These are phyloP conservation scores for Drosophila bocqueti DNA, from an alignment of 1,140 invertebrate genomes.

Conservation along the genomic window DNA sequence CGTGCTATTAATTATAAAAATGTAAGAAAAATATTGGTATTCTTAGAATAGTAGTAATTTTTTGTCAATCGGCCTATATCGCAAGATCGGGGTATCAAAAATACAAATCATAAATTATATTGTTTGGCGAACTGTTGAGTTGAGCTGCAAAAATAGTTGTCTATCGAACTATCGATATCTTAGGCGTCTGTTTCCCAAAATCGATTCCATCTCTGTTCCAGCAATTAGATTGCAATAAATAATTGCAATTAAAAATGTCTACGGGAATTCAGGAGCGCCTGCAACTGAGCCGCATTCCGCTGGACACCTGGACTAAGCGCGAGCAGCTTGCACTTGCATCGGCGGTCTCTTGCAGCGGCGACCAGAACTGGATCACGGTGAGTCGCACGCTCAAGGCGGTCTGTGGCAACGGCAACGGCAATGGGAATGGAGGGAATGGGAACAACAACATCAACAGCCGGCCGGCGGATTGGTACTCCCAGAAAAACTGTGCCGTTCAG, in stretches of 20 bases:
- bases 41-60: too few species aligned
- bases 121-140: too few species aligned
- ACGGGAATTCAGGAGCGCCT: constrained; percentile 25
- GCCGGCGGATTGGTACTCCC: constrained; percentile 94
- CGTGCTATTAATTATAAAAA: too few species aligned
- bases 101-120: too few species aligned
- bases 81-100: too few species aligned
- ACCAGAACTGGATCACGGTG: constrained; percentile 98
- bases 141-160: too few species aligned
- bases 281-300: constrained; percentile 88
- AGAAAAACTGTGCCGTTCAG: constrained; percentile 96
- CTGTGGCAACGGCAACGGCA: constrained; percentile 89
- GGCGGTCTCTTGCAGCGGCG: constrained; percentile 93
- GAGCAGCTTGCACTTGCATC: constrained; percentile 95
- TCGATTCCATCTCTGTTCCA: neutral
- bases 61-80: too few species aligned
- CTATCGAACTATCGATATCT: neutral
- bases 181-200: neutral
- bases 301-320: constrained; percentile 93
- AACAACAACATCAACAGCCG: constrained; percentile 85
- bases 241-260: constrained; percentile 31
- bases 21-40: too few species aligned
- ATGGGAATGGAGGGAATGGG: constrained; percentile 50
- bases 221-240: constrained; percentile 13
- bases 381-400: constrained; percentile 91